Evolutionary conservation across 2,113 vertebrate genomes (phyloP).

Genomic region (Pungitius pungitius): DNA sequence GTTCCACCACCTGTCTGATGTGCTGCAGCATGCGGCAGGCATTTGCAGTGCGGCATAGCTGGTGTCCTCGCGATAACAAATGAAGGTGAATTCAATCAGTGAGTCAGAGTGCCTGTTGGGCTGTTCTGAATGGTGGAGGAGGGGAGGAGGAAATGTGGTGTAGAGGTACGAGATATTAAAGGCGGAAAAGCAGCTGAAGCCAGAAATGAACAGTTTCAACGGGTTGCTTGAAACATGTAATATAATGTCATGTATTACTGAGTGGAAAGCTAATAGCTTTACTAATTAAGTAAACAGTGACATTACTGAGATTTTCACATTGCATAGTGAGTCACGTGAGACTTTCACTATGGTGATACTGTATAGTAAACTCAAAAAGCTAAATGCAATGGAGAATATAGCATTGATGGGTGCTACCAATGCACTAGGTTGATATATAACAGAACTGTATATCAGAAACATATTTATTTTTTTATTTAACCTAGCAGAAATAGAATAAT

Average conservation of each 20-base stretch:
- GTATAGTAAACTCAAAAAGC: background rate
- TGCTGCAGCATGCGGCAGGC: conserved; percentile 46
- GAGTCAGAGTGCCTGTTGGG: conserved; percentile 27
- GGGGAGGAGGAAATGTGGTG: background rate
- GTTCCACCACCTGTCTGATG: conserved; percentile 61
- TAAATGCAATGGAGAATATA: background rate
- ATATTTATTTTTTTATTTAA: background rate
- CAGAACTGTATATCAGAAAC: background rate
- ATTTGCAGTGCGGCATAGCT: conserved; percentile 59
- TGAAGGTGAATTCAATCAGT: conserved; percentile 64
- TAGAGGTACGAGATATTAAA: background rate
- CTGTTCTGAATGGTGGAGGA: background rate
- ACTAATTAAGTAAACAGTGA: background rate
- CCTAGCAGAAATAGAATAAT: background rate
- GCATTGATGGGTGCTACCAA: background rate
- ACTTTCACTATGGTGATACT: background rate
- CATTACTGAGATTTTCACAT: background rate
- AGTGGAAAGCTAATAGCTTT: background rate
- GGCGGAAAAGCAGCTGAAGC: background rate
- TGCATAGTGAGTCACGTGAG: background rate
- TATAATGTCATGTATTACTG: background rate
- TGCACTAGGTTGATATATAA: conserved; percentile 1
- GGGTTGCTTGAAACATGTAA: background rate
- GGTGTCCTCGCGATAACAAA: conserved; percentile 60
- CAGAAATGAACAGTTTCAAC: background rate